Evolutionary conservation across 1,140 invertebrate species (phyloP).

Genomic region (Coenobita brevimanus): DNA sequence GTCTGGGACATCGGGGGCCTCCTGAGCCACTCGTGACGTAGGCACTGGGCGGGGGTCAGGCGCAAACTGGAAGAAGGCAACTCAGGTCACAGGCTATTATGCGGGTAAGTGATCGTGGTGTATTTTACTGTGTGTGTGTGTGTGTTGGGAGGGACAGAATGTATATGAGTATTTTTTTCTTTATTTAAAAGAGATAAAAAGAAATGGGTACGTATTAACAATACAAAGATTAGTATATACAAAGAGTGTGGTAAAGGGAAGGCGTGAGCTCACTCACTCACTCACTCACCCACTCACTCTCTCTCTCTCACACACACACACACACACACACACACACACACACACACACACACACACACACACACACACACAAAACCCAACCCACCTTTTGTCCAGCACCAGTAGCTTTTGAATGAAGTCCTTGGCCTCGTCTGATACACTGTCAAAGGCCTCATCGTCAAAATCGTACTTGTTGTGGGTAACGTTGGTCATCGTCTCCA

Average conservation of each 20-base stretch:
- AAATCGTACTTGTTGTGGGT: conserved; percentile 96
- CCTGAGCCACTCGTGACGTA: conserved; percentile 83
- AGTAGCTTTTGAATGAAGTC: conserved; percentile 93
- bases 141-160: no score
- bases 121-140: no score
- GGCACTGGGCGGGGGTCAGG: conserved; percentile 76
- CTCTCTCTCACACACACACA: neutral
- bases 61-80: conserved; percentile 75
- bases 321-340: conserved; percentile 15
- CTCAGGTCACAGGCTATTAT: no score
- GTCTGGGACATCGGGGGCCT: conserved; percentile 73
- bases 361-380: no score
- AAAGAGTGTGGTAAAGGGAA: no score
- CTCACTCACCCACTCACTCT: no score
- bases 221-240: no score
- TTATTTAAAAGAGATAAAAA: no score
- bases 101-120: neutral
- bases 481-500: conserved; percentile 97
- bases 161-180: no score
- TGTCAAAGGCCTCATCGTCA: conserved; percentile 93
- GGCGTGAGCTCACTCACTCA: neutral
- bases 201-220: no score
- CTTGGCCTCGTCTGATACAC: conserved; percentile 92
- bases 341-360: neutral
- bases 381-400: conserved; percentile 93